phyloP scores from a whole-genome alignment of 2,113 vertebrate species.

The Xenus cinereus region DNA sequence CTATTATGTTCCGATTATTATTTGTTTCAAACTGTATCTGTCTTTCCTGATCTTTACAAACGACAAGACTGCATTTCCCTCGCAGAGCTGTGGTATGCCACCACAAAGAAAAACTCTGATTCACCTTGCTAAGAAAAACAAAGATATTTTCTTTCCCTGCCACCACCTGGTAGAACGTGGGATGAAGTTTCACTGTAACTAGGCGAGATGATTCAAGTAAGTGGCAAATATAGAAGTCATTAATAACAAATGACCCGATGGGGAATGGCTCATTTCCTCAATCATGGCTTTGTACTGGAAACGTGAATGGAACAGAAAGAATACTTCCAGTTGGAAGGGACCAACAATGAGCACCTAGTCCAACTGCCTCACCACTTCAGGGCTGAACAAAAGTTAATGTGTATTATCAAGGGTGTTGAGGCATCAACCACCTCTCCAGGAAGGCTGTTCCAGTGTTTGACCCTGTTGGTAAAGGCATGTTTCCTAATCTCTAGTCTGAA shows the following conservation, averaged over 20 bases:
- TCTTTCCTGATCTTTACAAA: background rate
- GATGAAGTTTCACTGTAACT: background rate
- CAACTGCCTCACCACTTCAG: background rate
- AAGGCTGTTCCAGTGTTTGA: background rate
- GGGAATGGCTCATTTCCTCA: background rate
- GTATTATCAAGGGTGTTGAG: background rate
- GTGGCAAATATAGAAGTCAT: background rate
- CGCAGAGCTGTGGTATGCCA: background rate
- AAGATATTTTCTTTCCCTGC: background rate
- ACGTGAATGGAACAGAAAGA: background rate
- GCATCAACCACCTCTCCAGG: background rate
- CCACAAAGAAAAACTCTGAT: background rate
- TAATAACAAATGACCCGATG: background rate
- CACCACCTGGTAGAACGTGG: background rate
- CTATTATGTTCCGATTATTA: background rate
- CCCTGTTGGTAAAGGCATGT: background rate
- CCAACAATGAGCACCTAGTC: background rate
- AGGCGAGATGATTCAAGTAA: background rate
- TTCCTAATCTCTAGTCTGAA: background rate
- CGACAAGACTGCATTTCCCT: too few species aligned
- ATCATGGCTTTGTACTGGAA: background rate
- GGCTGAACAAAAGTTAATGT: background rate
- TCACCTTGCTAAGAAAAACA: background rate
- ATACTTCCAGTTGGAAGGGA: background rate
- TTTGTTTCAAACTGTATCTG: background rate